Conservation (phyloP, 2,797 vertebrate genomes). For the Silurus aristotelis region DNA sequence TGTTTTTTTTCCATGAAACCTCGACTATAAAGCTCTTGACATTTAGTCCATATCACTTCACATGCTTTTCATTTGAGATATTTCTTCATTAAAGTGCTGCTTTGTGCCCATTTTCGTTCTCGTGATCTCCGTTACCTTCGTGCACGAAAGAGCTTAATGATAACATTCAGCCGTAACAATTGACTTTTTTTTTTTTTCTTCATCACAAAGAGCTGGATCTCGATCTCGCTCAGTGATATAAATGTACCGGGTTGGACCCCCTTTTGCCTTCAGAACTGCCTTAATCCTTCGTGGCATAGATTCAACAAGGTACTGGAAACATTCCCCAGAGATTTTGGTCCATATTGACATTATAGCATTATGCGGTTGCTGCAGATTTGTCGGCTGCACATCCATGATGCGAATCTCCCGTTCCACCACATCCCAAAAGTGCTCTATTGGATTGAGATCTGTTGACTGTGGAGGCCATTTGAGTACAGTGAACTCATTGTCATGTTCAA, state of each 20-base stretch:
- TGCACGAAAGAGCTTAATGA: not conserved
- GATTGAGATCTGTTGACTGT: no score
- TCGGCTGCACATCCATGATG: conserved; percentile 64
- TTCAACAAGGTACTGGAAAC: no score
- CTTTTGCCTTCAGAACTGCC: no score
- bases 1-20: not conserved
- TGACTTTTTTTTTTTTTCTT: not conserved
- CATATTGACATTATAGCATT: conserved; percentile 54
- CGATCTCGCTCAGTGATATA: not conserved
- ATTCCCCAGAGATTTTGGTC: no score
- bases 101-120: not conserved
- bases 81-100: not conserved
- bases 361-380: conserved; percentile 64
- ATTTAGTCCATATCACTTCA: not conserved
- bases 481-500: no score
- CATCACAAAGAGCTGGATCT: not conserved
- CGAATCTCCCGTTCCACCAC: conserved; percentile 58
- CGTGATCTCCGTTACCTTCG: not conserved
- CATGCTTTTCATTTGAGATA: not conserved
- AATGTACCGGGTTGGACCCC: no score
- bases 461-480: no score
- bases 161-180: not conserved
- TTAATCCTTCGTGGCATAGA: no score
- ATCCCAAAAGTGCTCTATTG: conserved; percentile 23
- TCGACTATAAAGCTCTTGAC: not conserved